Percentiles rank a stretch among this genome's conserved stretches.
phyloP scores from a whole-genome alignment of 2,888 invertebrate genomes.

The Drosophila neonasuta region DNA sequence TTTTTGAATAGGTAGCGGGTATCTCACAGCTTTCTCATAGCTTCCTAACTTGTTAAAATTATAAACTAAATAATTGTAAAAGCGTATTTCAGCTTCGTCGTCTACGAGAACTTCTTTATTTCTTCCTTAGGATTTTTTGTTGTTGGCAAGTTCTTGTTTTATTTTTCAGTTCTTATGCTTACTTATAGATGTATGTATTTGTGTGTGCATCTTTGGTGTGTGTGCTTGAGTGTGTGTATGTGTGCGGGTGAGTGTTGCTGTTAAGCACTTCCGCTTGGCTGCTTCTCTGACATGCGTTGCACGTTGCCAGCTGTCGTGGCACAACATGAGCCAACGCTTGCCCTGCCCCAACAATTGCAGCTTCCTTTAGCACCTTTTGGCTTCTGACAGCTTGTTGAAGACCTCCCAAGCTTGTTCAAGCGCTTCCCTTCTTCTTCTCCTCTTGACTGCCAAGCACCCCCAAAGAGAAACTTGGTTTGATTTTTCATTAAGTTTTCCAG shows the following conservation, averaged over 20 bases:
- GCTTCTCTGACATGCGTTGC: conserved; percentile 69
- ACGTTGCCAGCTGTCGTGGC: conserved; percentile 46
- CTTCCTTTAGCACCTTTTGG: conserved; percentile 54
- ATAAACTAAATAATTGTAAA: not conserved
- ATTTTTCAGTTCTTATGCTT: conserved; percentile 39
- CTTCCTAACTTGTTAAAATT: not conserved
- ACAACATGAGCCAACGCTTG: conserved; percentile 17
- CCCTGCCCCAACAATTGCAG: conserved; percentile 28
- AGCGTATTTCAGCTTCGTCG: not conserved
- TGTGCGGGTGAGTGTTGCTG: conserved; percentile 53
- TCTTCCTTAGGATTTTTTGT: conserved; percentile 10
- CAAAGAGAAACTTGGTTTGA: conserved; percentile 35
- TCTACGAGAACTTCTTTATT: no score
- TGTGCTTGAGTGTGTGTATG: conserved; percentile 4
- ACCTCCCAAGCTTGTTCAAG: not conserved
- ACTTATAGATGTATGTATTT: conserved; percentile 5
- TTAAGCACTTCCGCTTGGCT: conserved; percentile 72
- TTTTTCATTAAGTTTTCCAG: conserved; percentile 67
- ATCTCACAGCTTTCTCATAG: no score
- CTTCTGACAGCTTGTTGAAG: conserved; percentile 49
- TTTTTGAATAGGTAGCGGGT: no score
- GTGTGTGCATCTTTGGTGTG: not conserved
- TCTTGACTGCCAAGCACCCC: not conserved
- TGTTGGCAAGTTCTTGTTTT: conserved; percentile 35
- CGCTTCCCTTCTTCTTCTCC: not conserved